Conservation (phyloP, 2,113 vertebrate genomes). For the Rostratula benghalensis region DNA sequence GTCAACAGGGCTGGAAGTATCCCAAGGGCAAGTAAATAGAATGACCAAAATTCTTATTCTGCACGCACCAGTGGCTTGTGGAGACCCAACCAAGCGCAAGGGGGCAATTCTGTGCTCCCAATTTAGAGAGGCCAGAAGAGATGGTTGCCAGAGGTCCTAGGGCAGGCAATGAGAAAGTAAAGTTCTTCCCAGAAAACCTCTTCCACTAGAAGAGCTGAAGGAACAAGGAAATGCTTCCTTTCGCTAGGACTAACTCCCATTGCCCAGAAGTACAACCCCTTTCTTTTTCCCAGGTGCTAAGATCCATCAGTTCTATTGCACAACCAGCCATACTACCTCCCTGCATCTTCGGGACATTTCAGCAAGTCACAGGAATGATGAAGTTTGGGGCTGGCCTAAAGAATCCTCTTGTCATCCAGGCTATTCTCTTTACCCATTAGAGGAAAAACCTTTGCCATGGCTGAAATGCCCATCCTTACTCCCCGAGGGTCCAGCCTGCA, state of each 20-base stretch:
- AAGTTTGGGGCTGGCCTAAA: not conserved
- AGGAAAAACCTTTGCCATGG: not conserved
- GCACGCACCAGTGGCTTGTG: not conserved
- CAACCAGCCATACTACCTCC: not conserved
- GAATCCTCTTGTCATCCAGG: not conserved
- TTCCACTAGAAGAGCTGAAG: not conserved
- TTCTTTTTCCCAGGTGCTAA: not conserved
- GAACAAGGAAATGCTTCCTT: not conserved
- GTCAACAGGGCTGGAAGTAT: not conserved
- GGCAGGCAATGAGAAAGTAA: not conserved
- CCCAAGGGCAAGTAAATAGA: not conserved
- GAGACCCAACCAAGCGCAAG: not conserved
- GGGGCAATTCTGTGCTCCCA: not conserved
- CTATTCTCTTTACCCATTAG: not conserved
- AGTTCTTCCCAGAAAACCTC: not conserved
- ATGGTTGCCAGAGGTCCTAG: not conserved
- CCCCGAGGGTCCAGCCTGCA: not conserved
- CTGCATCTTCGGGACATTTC: not conserved
- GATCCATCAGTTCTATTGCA: rapidly evolving
- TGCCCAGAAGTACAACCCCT: not conserved
- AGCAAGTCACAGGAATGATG: not conserved
- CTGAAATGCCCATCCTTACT: not conserved
- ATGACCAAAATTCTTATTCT: not conserved
- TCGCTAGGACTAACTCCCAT: not conserved
- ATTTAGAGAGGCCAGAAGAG: not conserved